Conservation (phyloP, 2,888 invertebrate genomes). For the Tenthredo notha region DNA sequence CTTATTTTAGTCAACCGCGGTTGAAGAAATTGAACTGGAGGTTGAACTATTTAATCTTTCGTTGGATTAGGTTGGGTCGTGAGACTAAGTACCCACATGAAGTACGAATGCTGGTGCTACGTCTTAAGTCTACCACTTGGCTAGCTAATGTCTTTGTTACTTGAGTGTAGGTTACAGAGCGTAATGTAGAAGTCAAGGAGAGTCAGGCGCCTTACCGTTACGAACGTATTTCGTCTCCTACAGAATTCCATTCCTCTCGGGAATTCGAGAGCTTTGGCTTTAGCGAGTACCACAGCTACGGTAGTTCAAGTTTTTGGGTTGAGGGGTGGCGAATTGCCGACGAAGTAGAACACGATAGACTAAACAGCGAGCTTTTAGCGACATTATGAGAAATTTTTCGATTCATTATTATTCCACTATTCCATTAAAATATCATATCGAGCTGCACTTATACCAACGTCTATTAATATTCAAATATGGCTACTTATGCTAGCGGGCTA, state of each 20-base stretch:
- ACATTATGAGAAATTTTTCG: constrained; percentile 15
- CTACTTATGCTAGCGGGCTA: background rate
- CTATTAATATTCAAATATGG: background rate
- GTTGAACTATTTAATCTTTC: background rate
- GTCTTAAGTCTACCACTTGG: constrained; percentile 39
- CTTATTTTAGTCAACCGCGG: background rate
- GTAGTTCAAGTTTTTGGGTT: constrained; percentile 6
- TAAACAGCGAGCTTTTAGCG: constrained; percentile 19
- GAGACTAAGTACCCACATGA: constrained; percentile 33
- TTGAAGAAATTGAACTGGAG: constrained; percentile 20
- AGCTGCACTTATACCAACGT: background rate
- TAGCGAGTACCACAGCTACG: constrained; percentile 7
- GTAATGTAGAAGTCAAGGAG: constrained; percentile 50
- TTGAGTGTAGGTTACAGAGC: constrained; percentile 39
- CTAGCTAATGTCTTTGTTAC: constrained; percentile 48
- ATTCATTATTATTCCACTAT: background rate
- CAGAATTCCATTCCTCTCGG: constrained; percentile 41
- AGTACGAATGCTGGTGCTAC: constrained; percentile 34
- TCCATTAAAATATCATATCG: background rate
- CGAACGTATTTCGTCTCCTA: constrained; percentile 48
- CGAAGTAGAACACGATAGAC: constrained; percentile 19
- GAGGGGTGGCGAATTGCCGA: constrained; percentile 14
- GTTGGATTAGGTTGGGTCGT: background rate
- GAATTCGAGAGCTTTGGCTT: constrained; percentile 45
- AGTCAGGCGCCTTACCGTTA: constrained; percentile 35